Percentiles rank a stretch among this genome's conserved stretches.
phyloP scores from a whole-genome alignment of 1,140 invertebrate genomes.

The Cephus cinctus region DNA sequence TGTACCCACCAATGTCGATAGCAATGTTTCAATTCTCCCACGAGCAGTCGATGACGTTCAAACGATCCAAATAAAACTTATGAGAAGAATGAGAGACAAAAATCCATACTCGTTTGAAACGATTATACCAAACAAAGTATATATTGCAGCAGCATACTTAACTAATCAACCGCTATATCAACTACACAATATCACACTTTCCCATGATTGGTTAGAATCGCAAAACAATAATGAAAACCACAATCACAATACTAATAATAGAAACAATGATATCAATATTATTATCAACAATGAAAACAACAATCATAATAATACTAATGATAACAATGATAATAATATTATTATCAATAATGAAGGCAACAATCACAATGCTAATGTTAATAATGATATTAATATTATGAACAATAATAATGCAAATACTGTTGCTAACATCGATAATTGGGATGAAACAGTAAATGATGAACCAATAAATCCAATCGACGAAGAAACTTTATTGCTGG shows the following conservation, averaged over 20 bases:
- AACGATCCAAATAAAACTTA: constrained; percentile 11
- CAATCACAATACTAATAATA: no score
- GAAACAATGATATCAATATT: no score
- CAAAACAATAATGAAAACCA: no score
- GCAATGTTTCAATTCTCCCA: no score
- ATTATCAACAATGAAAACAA: no score
- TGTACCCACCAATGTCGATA: constrained; percentile 8
- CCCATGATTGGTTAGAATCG: neutral
- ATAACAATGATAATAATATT: no score
- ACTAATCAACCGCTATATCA: neutral
- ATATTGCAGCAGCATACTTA: constrained; percentile 4
- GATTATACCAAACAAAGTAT: constrained; percentile 11
- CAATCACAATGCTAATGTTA: no score
- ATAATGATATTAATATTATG: neutral
- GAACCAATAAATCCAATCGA: constrained; percentile 10
- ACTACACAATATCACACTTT: constrained; percentile 1
- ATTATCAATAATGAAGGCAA: no score
- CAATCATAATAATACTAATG: no score
- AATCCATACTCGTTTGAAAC: constrained; percentile 11
- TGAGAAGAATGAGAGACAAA: constrained; percentile 16
- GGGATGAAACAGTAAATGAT: constrained; percentile 15
- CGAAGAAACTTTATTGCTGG: constrained; percentile 13
- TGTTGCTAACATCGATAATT: constrained; percentile 2
- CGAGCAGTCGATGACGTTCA: constrained; percentile 6
- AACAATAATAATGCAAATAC: constrained; percentile 1